phyloP scores from a whole-genome alignment of 2,113 vertebrate species.

The Megaptera novaeangliae region DNA sequence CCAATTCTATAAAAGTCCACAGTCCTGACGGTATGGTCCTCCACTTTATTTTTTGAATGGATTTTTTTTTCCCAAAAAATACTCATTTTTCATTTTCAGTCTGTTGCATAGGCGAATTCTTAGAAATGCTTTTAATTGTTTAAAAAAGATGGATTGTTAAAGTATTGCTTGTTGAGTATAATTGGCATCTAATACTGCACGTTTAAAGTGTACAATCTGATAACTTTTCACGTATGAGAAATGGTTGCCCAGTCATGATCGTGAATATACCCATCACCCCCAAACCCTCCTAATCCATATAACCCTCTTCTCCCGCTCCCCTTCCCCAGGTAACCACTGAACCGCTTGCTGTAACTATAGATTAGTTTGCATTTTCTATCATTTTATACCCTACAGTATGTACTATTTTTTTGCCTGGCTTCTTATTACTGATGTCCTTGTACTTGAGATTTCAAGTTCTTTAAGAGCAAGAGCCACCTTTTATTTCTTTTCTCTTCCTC shows the following conservation, averaged over 20 bases:
- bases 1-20: neutral
- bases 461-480: neutral
- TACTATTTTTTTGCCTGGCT: neutral
- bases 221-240: neutral
- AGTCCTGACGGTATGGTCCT: neutral
- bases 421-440: neutral
- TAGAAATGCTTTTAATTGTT: neutral
- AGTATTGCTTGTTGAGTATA: neutral
- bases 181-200: neutral
- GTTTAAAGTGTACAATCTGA: neutral
- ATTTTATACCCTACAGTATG: neutral
- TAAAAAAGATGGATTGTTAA: neutral
- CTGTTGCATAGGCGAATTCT: neutral
- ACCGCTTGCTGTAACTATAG: neutral
- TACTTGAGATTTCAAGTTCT: neutral
- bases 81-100: neutral
- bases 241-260: neutral
- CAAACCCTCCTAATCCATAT: neutral
- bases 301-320: neutral
- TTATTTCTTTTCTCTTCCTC: neutral
- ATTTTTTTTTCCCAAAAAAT: neutral
- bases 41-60: neutral
- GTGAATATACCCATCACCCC: neutral
- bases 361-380: neutral
- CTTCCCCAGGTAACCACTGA: neutral